These are phyloP conservation scores for Belgica antarctica DNA, from an alignment of 2,888 invertebrate genomes.

Conservation along the genomic window DNA sequence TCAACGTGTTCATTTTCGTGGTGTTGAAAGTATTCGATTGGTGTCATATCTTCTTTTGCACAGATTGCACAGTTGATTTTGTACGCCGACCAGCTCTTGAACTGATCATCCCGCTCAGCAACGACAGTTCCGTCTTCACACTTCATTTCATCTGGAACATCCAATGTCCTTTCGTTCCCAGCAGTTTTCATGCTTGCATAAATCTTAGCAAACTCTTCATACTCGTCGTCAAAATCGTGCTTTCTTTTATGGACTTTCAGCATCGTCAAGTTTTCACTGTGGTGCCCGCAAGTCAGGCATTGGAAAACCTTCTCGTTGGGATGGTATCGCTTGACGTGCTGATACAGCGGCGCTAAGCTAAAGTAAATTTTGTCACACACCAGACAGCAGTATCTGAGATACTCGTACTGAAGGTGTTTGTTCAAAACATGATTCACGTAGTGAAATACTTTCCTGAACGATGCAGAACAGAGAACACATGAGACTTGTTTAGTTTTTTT, in stretches of 20 bases:
- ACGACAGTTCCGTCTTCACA: not conserved
- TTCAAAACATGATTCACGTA: not conserved
- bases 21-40: not conserved
- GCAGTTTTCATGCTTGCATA: not conserved
- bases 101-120: not conserved
- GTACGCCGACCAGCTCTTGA: not conserved
- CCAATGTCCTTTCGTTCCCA: not conserved
- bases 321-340: not conserved
- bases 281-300: not conserved
- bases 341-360: not conserved
- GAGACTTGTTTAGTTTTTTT: slow-evolving; percentile 1
- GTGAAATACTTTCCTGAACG: not conserved
- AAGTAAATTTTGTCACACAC: not conserved
- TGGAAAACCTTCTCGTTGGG: not conserved
- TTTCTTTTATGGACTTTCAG: not conserved
- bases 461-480: not conserved
- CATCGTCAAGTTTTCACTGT: not conserved
- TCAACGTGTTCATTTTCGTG: slow-evolving; percentile 1
- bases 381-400: not conserved
- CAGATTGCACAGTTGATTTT: not conserved
- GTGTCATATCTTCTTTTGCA: not conserved
- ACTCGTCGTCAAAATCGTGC: not conserved
- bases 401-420: not conserved
- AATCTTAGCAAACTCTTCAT: not conserved
- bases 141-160: not conserved